Percentiles rank a stretch among this genome's conserved stretches.
phyloP scores from a whole-genome alignment of 2,797 vertebrate species.

The Margarornis squamiger region DNA sequence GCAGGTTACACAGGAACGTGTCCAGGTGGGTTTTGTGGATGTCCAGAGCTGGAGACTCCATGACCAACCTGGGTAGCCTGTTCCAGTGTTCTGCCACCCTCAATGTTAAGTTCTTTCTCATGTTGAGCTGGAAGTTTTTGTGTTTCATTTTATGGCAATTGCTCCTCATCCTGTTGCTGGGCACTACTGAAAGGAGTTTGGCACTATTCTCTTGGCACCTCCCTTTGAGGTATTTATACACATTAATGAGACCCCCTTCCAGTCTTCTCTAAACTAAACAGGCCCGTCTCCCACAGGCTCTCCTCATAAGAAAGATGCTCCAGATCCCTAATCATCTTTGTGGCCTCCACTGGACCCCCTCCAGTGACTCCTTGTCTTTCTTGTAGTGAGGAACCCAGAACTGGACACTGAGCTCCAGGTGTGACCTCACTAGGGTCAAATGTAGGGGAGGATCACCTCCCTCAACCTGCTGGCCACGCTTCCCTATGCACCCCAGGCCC shows the following conservation, averaged over 20 bases:
- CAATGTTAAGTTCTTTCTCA: neutral
- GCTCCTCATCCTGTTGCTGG: fast-evolving
- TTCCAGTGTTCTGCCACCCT: neutral
- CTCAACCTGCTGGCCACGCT: neutral
- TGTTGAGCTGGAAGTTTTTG: neutral
- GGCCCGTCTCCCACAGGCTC: neutral
- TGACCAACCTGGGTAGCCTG: neutral
- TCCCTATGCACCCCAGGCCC: neutral
- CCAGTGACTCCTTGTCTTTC: neutral
- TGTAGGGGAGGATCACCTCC: neutral
- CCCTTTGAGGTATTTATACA: neutral
- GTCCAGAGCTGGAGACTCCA: neutral
- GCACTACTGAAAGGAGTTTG: neutral
- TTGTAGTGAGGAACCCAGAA: neutral
- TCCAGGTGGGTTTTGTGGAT: neutral
- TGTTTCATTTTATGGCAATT: neutral
- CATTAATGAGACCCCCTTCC: neutral
- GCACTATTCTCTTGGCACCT: neutral
- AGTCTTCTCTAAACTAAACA: neutral
- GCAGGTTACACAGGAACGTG: neutral
- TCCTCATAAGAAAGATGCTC: neutral
- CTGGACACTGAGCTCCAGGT: neutral
- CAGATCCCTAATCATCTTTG: neutral
- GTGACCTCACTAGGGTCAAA: neutral
- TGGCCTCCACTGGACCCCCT: neutral